Percentiles rank a stretch among this genome's conserved stretches.
phyloP scores from a whole-genome alignment of 1,140 invertebrate genomes.

The Acromyrmex charruanus region DNA sequence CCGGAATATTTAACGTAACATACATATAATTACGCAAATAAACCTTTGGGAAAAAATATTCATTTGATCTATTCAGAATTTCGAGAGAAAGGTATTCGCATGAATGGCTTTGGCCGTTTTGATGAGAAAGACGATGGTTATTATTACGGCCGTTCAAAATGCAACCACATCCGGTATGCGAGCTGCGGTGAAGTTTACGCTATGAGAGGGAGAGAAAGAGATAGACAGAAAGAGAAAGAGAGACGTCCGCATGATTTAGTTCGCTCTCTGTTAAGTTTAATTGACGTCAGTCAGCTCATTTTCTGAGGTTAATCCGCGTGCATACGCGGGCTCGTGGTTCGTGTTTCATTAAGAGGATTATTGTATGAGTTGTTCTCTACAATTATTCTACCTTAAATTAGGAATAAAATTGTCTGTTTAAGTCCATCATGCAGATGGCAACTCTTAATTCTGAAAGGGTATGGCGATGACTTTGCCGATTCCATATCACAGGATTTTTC shows the following conservation, averaged over 20 bases:
- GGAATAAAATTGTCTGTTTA: slow-evolving; percentile 16
- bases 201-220: not conserved
- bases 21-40: slow-evolving; percentile 15
- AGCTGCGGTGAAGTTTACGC: slow-evolving; percentile 8
- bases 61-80: slow-evolving; percentile 51
- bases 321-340: slow-evolving; percentile 34
- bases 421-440: not conserved
- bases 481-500: no score
- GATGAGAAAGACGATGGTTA: slow-evolving; percentile 18
- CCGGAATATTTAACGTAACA: not conserved
- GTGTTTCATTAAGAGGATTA: slow-evolving; percentile 62
- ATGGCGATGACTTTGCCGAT: not conserved
- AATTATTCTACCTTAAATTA: slow-evolving; percentile 17
- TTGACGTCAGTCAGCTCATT: slow-evolving; percentile 63
- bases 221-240: not conserved
- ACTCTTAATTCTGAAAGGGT: not conserved
- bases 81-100: slow-evolving; percentile 27
- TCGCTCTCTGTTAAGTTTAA: slow-evolving; percentile 57
- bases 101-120: slow-evolving; percentile 21
- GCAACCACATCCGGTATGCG: slow-evolving; percentile 33
- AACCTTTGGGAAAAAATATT: not conserved
- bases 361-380: slow-evolving; percentile 22
- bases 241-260: slow-evolving; percentile 32
- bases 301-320: slow-evolving; percentile 55
- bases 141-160: slow-evolving; percentile 32